phyloP scores from a whole-genome alignment of 2,113 vertebrate genomes.

The Nannospalax galili region DNA sequence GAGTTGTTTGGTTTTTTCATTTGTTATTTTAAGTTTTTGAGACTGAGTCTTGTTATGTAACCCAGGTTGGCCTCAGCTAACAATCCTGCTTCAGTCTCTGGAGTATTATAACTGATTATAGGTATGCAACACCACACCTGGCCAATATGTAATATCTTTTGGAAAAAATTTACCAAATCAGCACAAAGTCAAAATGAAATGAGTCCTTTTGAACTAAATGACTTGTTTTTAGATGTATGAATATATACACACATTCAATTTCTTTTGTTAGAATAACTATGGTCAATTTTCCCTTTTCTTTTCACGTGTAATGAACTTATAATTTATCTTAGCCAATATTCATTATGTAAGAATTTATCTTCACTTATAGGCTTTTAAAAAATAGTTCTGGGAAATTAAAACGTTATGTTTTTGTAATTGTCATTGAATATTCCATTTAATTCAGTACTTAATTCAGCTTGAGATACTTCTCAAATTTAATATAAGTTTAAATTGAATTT shows the following conservation, averaged over 20 bases:
- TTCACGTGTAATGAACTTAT: not conserved
- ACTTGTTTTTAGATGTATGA: not conserved
- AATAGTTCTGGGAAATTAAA: slow-evolving; percentile 31
- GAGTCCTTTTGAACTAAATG: not conserved
- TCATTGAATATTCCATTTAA: slow-evolving; percentile 10
- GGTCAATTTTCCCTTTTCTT: slow-evolving; percentile 22
- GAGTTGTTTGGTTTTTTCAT: not conserved
- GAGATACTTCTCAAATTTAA: not conserved
- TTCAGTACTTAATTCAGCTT: slow-evolving; percentile 42
- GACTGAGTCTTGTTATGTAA: not conserved
- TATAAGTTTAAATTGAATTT: slow-evolving; percentile 38
- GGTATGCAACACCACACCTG: not conserved
- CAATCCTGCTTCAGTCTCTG: not conserved
- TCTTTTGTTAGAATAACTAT: slow-evolving; percentile 38
- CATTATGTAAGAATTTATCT: slow-evolving; percentile 32
- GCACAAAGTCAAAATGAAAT: slow-evolving; percentile 5
- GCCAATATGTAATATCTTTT: slow-evolving; percentile 33
- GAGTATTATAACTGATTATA: not conserved
- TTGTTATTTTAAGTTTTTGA: not conserved
- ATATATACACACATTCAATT: slow-evolving; percentile 40
- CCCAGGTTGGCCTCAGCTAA: not conserved
- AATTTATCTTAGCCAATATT: slow-evolving; percentile 16
- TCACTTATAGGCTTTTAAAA: slow-evolving; percentile 6
- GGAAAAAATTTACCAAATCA: slow-evolving; percentile 43
- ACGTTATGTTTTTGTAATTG: slow-evolving; percentile 6